These are phyloP conservation scores for Ridgeia piscesae DNA, from an alignment of 1,140 invertebrate species.

Conservation along the genomic window DNA sequence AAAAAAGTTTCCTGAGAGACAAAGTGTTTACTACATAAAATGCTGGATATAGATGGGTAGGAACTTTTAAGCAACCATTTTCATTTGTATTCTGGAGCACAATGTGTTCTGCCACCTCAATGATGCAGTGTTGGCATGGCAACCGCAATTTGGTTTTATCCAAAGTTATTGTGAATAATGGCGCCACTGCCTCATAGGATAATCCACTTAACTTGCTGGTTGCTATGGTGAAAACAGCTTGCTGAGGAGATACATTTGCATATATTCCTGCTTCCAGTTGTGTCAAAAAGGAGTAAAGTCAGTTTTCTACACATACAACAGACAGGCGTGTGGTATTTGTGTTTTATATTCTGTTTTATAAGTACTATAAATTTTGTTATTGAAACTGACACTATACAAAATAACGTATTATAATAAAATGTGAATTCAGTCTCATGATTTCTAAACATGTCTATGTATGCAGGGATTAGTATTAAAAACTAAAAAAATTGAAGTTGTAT, in stretches of 20 bases:
- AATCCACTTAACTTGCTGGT: background rate
- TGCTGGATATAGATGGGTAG: too few relatives aligned
- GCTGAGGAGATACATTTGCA: background rate
- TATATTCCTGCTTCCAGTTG: background rate
- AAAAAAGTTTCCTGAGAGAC: too few relatives aligned
- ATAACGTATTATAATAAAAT: too few relatives aligned
- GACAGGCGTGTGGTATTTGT: too few relatives aligned
- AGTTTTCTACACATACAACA: background rate
- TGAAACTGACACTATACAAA: too few relatives aligned
- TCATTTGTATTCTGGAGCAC: background rate
- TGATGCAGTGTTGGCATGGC: background rate
- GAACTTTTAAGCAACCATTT: background rate
- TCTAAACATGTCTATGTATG: too few relatives aligned
- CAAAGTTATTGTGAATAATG: background rate
- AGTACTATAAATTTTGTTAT: too few relatives aligned
- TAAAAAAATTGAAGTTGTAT: too few relatives aligned
- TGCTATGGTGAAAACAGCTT: background rate
- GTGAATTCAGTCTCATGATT: too few relatives aligned
- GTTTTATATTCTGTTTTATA: too few relatives aligned
- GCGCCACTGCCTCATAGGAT: background rate
- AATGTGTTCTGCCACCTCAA: background rate
- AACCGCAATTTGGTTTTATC: background rate
- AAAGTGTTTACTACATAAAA: too few relatives aligned
- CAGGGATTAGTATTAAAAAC: too few relatives aligned
- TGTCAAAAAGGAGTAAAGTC: background rate